Evolutionary conservation across 2,888 invertebrate genomes (phyloP).

Genomic region (Pheosia tremula): DNA sequence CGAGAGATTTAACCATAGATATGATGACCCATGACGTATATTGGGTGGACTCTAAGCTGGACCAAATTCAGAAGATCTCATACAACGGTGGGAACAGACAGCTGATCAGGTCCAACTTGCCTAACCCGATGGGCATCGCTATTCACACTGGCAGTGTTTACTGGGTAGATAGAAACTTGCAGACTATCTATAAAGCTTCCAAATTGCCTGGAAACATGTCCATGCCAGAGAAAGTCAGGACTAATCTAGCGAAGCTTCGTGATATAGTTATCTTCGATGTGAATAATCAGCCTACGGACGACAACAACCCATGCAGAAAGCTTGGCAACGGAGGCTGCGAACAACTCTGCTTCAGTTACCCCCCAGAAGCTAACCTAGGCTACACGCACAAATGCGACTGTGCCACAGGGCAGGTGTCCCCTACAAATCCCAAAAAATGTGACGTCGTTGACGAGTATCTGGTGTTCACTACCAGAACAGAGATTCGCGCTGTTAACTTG

Average conservation of each 20-base stretch:
- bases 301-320: constrained; percentile 91
- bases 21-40: constrained; percentile 97
- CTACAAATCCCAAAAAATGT: constrained; percentile 88
- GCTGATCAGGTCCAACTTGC: constrained; percentile 93
- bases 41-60: constrained; percentile 98
- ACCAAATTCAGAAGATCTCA: constrained; percentile 97
- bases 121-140: constrained; percentile 97
- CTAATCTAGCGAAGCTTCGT: constrained; percentile 92
- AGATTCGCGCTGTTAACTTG: constrained; percentile 95
- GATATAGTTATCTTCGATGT: constrained; percentile 97
- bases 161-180: constrained; percentile 97
- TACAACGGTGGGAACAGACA: constrained; percentile 92
- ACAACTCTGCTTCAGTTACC: constrained; percentile 97
- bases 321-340: constrained; percentile 94
- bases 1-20: constrained; percentile 95
- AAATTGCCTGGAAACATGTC: constrained; percentile 90
- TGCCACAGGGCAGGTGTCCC: constrained; percentile 91
- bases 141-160: constrained; percentile 93
- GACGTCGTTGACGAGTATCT: constrained; percentile 94
- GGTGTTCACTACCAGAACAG: constrained; percentile 96
- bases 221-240: constrained; percentile 89
- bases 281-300: constrained; percentile 93
- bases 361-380: constrained; percentile 85
- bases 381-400: constrained; percentile 93
- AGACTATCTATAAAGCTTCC: constrained; percentile 92